Percentiles rank a stretch among this genome's conserved stretches.
phyloP scores from a whole-genome alignment of 2,113 vertebrate species.

The Poeciliopsis prolifica region DNA sequence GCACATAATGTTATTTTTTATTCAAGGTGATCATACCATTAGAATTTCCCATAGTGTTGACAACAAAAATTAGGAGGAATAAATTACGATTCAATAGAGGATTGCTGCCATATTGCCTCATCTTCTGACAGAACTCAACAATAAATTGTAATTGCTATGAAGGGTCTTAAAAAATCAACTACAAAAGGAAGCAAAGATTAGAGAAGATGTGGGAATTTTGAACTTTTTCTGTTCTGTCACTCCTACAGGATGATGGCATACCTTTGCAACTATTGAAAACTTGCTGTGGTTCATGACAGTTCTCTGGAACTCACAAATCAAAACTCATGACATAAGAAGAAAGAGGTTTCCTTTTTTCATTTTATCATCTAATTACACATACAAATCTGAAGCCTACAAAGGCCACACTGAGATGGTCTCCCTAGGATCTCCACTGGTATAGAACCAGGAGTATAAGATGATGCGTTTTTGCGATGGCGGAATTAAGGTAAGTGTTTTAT shows the following conservation, averaged over 20 bases:
- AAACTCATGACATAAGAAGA: conserved; percentile 7
- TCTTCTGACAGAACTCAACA: conserved; percentile 41
- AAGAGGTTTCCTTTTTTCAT: not conserved
- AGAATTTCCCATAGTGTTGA: not conserved
- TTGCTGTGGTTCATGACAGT: conserved; percentile 6
- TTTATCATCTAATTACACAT: not conserved
- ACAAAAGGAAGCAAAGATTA: conserved; percentile 50
- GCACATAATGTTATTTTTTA: not conserved
- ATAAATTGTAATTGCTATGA: conserved; percentile 41
- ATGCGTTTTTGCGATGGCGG: not conserved
- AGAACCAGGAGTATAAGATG: not conserved
- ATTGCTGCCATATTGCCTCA: conserved; percentile 56
- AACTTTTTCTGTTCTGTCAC: conserved; percentile 44
- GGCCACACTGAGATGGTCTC: too few relatives aligned
- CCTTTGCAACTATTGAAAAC: conserved; percentile 43
- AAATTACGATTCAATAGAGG: conserved; percentile 19
- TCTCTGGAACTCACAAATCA: conserved; percentile 1
- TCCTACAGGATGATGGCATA: conserved; percentile 50
- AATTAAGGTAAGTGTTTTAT: not conserved
- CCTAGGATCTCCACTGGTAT: too few relatives aligned
- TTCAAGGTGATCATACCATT: not conserved
- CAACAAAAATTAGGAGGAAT: conserved; percentile 20
- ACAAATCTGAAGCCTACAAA: not conserved
- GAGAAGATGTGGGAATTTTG: conserved; percentile 41
- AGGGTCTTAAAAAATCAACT: conserved; percentile 36